Base-by-base conservation (phyloP, 92 coral and sea anemone genomes). In the Actinostola sp. region DNA sequence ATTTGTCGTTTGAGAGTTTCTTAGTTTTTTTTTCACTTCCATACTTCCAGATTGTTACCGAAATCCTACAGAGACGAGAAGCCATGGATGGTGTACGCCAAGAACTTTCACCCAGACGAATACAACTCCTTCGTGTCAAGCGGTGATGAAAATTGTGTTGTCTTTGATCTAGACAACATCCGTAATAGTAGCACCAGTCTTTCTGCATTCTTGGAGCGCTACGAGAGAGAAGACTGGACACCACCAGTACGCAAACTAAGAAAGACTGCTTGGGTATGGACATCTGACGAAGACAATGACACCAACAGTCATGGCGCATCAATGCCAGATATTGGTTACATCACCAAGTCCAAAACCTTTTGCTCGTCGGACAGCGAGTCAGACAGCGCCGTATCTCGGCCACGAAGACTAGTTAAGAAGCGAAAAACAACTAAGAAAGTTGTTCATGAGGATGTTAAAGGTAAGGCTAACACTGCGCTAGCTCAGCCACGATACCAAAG, bases 171-270 rank as follows among this genome's bases (percentile, higher is more conserved):
- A 20, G 60, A 53, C 20, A 20, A 53, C 8, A 7, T 53, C n/a
- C n/a, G n/a, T 20, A 28, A 53, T 2, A 53, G 60, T 15, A 53
- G 60, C 25, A 20, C 60, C 60, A 53, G 60, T 20, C 60, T 53
- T 31, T 53, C 60, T 28, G 7, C 60, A 2, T 53, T 53, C 29
- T 25, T 53, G 60, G 29, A 28, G 60, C 60, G 32, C 60, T 53
- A 53, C 20, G 29, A 53, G 31, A 53, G 31, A 24, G 60, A 53
- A 25, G 60, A 24, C 60, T 53, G 60, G 60, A 25, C 29, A 53
- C 30, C 32, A 2, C 29, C 60, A 8, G 60, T 6, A 53, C 13
- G 30, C 7, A 53, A 53, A 53, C 60, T 53, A 9, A 53, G 15
- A 15, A 53, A 53, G 32, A 21, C 60, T 2, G 60, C 60, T 53